Percentiles rank a stretch among this genome's conserved stretches.
Evolutionary conservation across 1,140 invertebrate genomes (phyloP).

Genomic region (Orius laevigatus): DNA sequence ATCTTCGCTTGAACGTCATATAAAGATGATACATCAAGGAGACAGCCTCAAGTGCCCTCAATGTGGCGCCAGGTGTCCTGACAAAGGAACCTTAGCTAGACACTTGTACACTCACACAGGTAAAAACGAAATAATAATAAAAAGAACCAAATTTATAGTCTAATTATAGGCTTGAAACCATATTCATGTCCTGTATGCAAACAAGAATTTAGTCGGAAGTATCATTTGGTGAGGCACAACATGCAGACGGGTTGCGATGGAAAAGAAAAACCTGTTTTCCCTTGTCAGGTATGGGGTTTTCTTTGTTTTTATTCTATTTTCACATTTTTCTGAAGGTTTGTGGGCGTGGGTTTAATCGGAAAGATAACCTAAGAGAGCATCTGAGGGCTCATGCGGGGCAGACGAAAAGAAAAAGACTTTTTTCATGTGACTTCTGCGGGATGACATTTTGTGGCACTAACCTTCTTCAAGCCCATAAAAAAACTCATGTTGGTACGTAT

Average conservation of each 20-base stretch:
- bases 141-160: neutral
- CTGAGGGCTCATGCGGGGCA: constrained; percentile 51
- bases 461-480: constrained; percentile 46
- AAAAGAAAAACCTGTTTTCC: constrained; percentile 33
- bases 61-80: constrained; percentile 31
- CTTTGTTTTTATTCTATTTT: neutral
- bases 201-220: constrained; percentile 53
- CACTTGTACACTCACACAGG: constrained; percentile 33
- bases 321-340: constrained; percentile 37
- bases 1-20: constrained; percentile 32
- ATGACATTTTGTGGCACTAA: constrained; percentile 52
- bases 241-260: constrained; percentile 56
- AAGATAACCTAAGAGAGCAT: constrained; percentile 61
- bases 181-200: constrained; percentile 40
- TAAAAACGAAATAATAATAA: constrained; percentile 1
- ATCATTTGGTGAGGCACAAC: constrained; percentile 57
- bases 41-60: constrained; percentile 30
- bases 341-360: constrained; percentile 49
- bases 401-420: constrained; percentile 43
- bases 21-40: constrained; percentile 29
- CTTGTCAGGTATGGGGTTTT: constrained; percentile 36
- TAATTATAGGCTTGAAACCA: constrained; percentile 27
- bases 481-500: constrained; percentile 44
- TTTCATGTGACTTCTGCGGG: constrained; percentile 44
- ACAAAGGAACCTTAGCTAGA: constrained; percentile 33